Conservation (phyloP, 2,113 vertebrate genomes). For the Tylochromis polylepis region DNA sequence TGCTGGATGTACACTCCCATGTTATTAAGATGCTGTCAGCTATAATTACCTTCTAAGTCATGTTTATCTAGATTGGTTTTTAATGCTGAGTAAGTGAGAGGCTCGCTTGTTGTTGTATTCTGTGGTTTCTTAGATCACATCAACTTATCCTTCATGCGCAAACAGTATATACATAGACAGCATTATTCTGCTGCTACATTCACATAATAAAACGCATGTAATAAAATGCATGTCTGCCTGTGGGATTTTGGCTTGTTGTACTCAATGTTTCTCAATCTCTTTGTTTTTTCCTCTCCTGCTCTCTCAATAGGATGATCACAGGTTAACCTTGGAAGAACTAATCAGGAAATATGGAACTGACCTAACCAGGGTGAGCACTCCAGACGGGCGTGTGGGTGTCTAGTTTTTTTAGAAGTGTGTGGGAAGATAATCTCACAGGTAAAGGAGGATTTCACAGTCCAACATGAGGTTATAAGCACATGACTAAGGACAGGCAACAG, state of each 20-base stretch:
- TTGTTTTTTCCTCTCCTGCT: not conserved
- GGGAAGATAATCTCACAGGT: not conserved
- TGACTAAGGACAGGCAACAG: not conserved
- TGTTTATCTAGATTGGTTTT: not conserved
- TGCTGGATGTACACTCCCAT: not conserved
- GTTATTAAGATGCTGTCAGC: slow-evolving; percentile 24
- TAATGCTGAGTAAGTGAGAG: not conserved
- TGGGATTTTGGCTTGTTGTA: not conserved
- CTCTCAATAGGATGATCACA: slow-evolving; percentile 88
- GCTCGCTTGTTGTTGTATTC: not conserved
- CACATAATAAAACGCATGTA: not conserved
- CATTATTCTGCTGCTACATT: not conserved
- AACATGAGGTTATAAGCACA: not conserved
- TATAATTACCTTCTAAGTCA: slow-evolving; percentile 28
- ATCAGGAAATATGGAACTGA: slow-evolving; percentile 93
- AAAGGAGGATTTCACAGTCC: not conserved
- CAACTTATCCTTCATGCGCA: not conserved
- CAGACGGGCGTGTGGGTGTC: not conserved
- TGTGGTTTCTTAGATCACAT: not conserved
- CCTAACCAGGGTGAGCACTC: slow-evolving; percentile 79
- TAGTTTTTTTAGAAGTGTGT: not conserved
- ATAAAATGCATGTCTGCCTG: not conserved
- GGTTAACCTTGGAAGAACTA: slow-evolving; percentile 91
- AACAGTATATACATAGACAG: not conserved
- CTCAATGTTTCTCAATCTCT: not conserved